Evolutionary conservation across 2,113 vertebrate species (phyloP), one percentile per base, ranked within the genome.

Genomic region (Columba janthina): DNA sequence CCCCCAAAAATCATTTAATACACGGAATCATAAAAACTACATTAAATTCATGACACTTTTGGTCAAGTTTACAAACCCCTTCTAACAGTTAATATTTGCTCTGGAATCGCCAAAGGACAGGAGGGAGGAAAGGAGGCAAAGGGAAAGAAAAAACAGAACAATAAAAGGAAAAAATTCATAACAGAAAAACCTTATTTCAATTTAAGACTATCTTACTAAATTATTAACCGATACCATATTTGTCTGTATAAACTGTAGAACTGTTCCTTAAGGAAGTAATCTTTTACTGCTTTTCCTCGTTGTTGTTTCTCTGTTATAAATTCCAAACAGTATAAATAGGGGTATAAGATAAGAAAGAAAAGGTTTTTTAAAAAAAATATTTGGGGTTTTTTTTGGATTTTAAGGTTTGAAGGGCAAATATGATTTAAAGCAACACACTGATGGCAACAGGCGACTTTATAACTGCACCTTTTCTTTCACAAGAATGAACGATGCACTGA

Each of bases 381-480:
- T 14, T 40, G 12, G 12, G 12, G 14, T 14, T 48, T 44, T 77
- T 67, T 67, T 31, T 20, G 60, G 50, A 69, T 67, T 71, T 90
- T 78, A 18, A 56, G 14, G 22, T 57, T 44, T 77, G 15, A 85
- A 71, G 50, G 38, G 29, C 38, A 93, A 96, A 58, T 25, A 51
- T 4, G 9, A 50, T 29, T 85, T 91, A 66, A 91, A 93, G 57
- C 28, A 79, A 57, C n/a, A 88, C 28, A 54, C 58, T 60, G 60
- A 90, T 8, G 14, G 76, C 94, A 94, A 96, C 73, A 96, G 70
- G 93, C 76, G 86, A 66, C 57, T 82, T 54, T 42, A 20, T 54
- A 88, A 87, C 31, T 51, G 58, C 34, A 60, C 22, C 34, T 91
- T 36, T 74, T 86, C 69, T 79, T 95, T 82, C 83, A 93, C 19